Evolutionary conservation across 64 coral and sea anemone species (phyloP).

Genomic region (Cladopsammia gracilis): DNA sequence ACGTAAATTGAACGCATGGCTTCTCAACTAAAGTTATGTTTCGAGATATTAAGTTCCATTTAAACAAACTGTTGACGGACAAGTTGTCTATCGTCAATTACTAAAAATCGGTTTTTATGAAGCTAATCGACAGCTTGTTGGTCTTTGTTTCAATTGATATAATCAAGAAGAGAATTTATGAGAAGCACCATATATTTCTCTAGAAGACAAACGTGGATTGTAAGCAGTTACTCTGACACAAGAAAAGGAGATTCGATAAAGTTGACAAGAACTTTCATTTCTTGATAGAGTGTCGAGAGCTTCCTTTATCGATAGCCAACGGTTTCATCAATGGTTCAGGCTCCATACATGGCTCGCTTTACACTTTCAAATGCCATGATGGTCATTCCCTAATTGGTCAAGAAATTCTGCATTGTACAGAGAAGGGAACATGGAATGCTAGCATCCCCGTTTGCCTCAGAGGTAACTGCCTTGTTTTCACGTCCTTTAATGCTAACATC

Average conservation of each 20-base stretch:
- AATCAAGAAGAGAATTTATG: too few relatives aligned
- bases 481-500: too few relatives aligned
- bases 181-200: background rate
- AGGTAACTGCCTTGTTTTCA: background rate
- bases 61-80: too few relatives aligned
- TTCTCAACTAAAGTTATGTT: too few relatives aligned
- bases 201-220: too few relatives aligned
- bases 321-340: background rate
- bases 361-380: background rate
- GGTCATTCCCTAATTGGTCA: conserved; percentile 1
- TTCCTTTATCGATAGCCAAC: background rate
- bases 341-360: background rate
- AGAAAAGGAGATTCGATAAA: background rate
- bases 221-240: too few relatives aligned
- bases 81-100: too few relatives aligned
- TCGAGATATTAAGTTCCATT: too few relatives aligned
- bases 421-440: conserved; percentile 6
- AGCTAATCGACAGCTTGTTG: too few relatives aligned
- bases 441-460: background rate
- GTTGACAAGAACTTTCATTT: background rate
- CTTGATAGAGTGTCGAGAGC: background rate
- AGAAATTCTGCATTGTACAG: background rate
- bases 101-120: too few relatives aligned
- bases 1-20: too few relatives aligned
- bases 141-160: too few relatives aligned